phyloP scores from a whole-genome alignment of 2,113 vertebrate genomes.

The Pardalotus punctatus region DNA sequence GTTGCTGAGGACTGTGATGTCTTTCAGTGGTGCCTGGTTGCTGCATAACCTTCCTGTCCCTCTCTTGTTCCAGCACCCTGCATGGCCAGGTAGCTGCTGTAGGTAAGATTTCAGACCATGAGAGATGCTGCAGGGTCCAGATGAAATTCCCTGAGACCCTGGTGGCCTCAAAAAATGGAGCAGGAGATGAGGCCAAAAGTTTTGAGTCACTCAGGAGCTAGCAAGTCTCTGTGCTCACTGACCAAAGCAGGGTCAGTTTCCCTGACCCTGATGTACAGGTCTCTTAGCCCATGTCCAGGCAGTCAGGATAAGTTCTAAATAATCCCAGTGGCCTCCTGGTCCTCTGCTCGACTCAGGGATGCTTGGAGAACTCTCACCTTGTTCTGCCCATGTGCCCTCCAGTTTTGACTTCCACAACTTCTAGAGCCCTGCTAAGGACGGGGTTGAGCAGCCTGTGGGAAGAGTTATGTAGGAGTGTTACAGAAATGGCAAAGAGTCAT shows the following conservation, averaged over 20 bases:
- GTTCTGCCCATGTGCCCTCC: background rate
- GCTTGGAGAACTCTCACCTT: background rate
- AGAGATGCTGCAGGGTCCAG: background rate
- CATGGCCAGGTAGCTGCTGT: background rate
- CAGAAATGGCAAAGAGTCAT: accelerated
- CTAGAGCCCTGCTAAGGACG: background rate
- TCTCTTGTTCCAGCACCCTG: background rate
- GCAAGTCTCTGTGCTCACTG: background rate
- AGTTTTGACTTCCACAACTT: background rate
- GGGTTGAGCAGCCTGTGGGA: background rate
- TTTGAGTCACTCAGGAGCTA: background rate
- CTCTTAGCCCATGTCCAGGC: background rate
- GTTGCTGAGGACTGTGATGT: background rate
- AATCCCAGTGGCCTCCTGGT: background rate
- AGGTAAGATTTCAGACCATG: background rate
- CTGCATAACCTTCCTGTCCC: background rate
- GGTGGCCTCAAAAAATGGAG: background rate
- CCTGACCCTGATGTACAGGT: background rate
- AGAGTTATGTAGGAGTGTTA: accelerated
- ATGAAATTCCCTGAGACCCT: background rate
- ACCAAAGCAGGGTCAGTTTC: background rate
- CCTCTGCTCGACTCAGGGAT: accelerated
- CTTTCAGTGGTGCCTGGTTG: background rate
- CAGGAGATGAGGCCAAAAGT: background rate
- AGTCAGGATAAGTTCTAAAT: background rate